phyloP scores from a whole-genome alignment of 2,888 invertebrate genomes.

The Drosophila kokeensis region DNA sequence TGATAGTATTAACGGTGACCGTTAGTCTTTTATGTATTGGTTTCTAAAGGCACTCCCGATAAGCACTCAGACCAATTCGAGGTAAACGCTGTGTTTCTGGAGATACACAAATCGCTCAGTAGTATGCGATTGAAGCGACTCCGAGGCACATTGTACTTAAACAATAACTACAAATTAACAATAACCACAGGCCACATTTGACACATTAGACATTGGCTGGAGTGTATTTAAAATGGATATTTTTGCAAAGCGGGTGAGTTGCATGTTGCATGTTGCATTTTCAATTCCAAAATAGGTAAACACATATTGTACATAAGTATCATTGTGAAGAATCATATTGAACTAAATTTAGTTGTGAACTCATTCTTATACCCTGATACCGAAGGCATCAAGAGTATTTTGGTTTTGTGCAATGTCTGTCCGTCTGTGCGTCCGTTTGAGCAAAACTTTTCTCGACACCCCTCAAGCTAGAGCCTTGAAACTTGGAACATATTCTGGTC shows the following conservation, averaged over 20 bases:
- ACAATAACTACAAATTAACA: constrained; percentile 2
- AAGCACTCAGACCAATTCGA: constrained; percentile 60
- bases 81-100: constrained; percentile 41
- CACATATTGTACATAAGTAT: neutral
- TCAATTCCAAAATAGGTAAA: neutral
- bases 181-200: neutral
- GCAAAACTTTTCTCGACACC: neutral
- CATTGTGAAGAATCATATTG: neutral
- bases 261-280: neutral
- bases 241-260: constrained; percentile 71
- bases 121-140: constrained; percentile 68
- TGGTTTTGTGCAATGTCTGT: neutral
- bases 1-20: constrained; percentile 37
- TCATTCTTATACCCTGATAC: neutral
- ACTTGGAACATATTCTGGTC: neutral
- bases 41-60: constrained; percentile 46
- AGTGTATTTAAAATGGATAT: constrained; percentile 43
- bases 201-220: neutral
- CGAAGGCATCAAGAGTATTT: neutral
- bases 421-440: neutral
- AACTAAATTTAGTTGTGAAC: neutral
- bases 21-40: constrained; percentile 35
- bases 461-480: neutral
- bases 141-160: constrained; percentile 45
- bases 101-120: constrained; percentile 61